Base-by-base conservation (phyloP, 1,140 invertebrate genomes). In the Lanistes nyassanus region DNA sequence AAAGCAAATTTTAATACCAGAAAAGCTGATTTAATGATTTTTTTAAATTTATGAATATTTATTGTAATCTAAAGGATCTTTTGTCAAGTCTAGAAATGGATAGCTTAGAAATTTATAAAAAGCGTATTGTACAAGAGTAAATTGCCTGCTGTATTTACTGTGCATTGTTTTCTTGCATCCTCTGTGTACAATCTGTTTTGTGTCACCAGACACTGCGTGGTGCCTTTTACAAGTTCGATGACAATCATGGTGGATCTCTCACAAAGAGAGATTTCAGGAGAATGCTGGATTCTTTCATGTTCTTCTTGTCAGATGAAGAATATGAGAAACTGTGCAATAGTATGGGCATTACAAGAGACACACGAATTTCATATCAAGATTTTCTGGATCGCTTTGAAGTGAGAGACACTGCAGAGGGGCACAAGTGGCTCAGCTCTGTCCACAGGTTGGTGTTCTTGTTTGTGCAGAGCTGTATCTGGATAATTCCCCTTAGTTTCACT, bases 181-280 rank as follows among this genome's bases (percentile, higher is more conserved):
- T 31, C 47, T 31, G 29, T n/a, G 1, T 29, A 9, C 13, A 70
- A 29, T 23, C 0, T 67, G 26, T 73, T 70, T 73, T 70, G 71
- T 65, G 34, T 62, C 80, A 81, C 34, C 78, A 87, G 87, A 83
- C 84, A 78, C 75, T 88, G 31, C 76, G 85, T 56, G 82, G 79
- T 42, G 87, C 86, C 31, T 88, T 88, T 77, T 87, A 87, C 76
- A 88, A 88, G 72, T 88, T 88, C 81, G 86, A 88, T 80, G 85
- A 84, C 36, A 78, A 86, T 76, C 86, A 87, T 71, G 83, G 76
- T 60, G 87, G 87, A 26, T 60, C 76, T 55, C 65, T 88, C 53
- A 84, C 77, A 26, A 88, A 84, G 76, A 69, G 74, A 0, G 86
- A 85, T 75, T 88, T 88, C 75, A 77, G 85, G 4, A 76, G 85